Evolutionary conservation across 2,797 vertebrate genomes (phyloP).

Genomic region (Alfaro cultratus): DNA sequence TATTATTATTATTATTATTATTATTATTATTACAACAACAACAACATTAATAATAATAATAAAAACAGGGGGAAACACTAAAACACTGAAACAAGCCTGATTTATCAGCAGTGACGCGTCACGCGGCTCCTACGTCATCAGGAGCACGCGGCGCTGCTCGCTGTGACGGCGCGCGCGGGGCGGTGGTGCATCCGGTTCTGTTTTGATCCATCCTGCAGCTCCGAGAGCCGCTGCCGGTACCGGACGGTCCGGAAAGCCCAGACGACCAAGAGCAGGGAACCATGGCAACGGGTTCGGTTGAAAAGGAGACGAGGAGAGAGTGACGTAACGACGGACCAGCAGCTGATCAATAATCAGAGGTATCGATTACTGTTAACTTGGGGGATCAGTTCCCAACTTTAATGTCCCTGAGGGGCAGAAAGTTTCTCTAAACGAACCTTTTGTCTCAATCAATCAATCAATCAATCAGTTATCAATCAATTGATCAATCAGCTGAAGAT

Average conservation of each 20-base stretch:
- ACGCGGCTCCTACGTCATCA: constrained; percentile 47
- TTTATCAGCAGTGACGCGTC: constrained; percentile 33
- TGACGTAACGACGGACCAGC: neutral
- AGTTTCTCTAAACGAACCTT: neutral
- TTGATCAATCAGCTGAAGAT: neutral
- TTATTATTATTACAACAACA: neutral
- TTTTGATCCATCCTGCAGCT: neutral
- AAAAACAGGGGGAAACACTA: neutral
- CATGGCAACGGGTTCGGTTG: neutral
- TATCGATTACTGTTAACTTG: neutral
- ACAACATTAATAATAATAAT: neutral
- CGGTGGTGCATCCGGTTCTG: constrained; percentile 12
- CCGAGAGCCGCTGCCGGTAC: neutral
- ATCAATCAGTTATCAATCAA: neutral
- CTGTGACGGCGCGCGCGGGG: neutral
- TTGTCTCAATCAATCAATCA: too few relatives aligned
- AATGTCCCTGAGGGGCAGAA: neutral
- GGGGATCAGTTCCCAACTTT: neutral
- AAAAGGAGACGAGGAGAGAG: neutral
- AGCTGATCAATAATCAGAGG: neutral
- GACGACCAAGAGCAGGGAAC: neutral
- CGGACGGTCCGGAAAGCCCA: neutral
- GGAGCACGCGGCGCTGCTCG: constrained; percentile 23
- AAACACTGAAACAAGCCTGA: neutral
- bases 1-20: too few relatives aligned